Evolutionary conservation across 2,888 invertebrate species (phyloP), one percentile per base, ranked within the genome.

Genomic region (Druceiella hillmani): DNA sequence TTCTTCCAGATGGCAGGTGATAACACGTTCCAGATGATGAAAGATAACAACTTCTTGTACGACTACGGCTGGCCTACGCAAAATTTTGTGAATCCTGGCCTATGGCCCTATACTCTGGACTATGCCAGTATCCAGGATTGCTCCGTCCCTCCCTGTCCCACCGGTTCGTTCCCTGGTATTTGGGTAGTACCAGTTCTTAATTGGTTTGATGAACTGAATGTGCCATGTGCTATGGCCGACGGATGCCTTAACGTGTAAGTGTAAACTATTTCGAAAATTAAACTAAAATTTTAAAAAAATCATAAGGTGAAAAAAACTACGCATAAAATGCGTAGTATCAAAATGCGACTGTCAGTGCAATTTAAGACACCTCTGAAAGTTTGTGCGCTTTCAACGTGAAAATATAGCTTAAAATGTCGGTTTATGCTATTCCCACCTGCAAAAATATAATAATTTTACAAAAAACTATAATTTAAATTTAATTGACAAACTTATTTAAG

Each of bases 91-190:
- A 48, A 64, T 3, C 68, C 70, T 0, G 62, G 72, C 14, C 53
- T 75, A 32, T 81, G 78, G 78, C 81, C 81, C 0, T 81, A 80
- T 49, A 79, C 80, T 0, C 52, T 79, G 38, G 79, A 81, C 48
- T 78, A 66, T 47, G 46, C 50, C 26, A 64, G 65, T 2, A 53
- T 48, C 15, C 73, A 76, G 52, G 76, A 78, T 46, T 78, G 77
- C 39, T 64, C 62, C 25, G 66, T 78, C 27, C 63, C 60, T 1
- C 62, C 65, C 0, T 79, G 79, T 46, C 77, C 78, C 0, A 55
- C 55, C 16, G 62, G 61, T 1, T 52, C 66, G 1, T 58, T 69
- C 44, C 71, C 74, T 0, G 76, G 75, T 1, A 52, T 75, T 4
- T 82, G 80, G 81, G 71, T 76, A 4, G 60, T 72, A 10, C 81